phyloP scores from a whole-genome alignment of 2,797 vertebrate genomes.

The Melanotaenia boesemani region DNA sequence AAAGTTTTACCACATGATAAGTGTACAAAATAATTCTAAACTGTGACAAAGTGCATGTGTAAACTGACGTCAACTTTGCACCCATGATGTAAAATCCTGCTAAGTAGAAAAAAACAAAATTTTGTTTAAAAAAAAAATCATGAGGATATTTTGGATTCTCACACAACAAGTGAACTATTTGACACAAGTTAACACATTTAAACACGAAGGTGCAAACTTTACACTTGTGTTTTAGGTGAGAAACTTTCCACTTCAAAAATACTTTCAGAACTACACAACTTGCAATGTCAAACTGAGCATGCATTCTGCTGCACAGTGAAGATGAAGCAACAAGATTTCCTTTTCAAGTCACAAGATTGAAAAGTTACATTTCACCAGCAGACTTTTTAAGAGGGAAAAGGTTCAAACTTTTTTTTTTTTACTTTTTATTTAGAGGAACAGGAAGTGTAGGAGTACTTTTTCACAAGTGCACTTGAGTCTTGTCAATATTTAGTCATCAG shows the following conservation, averaged over 20 bases:
- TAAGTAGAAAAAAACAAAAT: background rate
- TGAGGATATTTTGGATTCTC: background rate
- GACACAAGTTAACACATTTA: background rate
- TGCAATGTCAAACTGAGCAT: background rate
- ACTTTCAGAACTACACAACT: background rate
- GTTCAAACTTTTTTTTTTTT: background rate
- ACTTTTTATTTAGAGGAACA: constrained; percentile 31
- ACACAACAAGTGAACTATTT: background rate
- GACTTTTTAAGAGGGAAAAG: background rate
- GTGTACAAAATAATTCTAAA: no score
- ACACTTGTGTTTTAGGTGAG: background rate
- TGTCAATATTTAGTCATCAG: constrained; percentile 59
- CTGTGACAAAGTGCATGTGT: no score
- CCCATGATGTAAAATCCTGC: background rate
- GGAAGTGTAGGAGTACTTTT: constrained; percentile 42
- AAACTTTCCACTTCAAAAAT: background rate
- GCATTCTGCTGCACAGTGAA: background rate
- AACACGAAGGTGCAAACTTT: background rate
- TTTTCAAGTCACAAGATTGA: background rate
- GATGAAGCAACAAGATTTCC: background rate
- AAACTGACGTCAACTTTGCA: background rate
- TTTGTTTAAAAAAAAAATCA: background rate
- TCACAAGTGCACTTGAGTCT: constrained; percentile 51
- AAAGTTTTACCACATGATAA: no score
- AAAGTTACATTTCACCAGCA: background rate